Base-by-base conservation (phyloP, 2,797 vertebrate species). In the Pyrocephalus nanus region DNA sequence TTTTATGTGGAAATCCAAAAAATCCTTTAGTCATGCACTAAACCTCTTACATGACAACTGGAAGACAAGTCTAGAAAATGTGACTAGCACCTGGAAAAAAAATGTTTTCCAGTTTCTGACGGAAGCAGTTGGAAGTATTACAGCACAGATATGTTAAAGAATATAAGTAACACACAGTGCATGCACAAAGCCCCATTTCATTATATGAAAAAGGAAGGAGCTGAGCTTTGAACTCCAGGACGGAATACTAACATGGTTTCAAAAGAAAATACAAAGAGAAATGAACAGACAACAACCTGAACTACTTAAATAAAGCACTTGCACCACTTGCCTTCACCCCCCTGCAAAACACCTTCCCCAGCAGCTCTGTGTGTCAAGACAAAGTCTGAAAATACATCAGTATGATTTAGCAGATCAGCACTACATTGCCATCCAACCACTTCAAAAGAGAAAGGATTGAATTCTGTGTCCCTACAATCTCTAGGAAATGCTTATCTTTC, bases 71-170 rank as follows among this genome's bases (percentile, higher is more conserved):
- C 58, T 65, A 92, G 83, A 82, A 93, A 89, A 76, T 55, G 43
- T 71, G 64, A 88, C 60, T 38, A 82, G 77, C 86, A 95, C 58
- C 88, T 90, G 88, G 75, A 77, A 79, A 93, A 42, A 86, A 57
- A 45, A 21, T 4, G 10, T 61, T 58, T 74, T 69, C 45, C 77
- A 58, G 80, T 47, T 92, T 72, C 80, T 77, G 62, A 85, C 1
- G 3, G 74, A 71, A 84, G 76, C 43, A 76, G 77, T 61, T 73
- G 20, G 38, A 93, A 92, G 27, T 34, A 66, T 26, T 79, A 50
- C 3, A 72, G 55, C 60, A 80, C 17, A 60, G 76, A 22, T 36
- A 76, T 2, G 18, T 42, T 75, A 76, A 67, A 76, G 76, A 55
- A 73, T 60, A 70, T 14, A 60, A 74, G 57, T 8, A 77, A 71